A percentile compares a stretch with the other conserved stretches of the same genome.
Evolutionary conservation across 2,888 invertebrate species (phyloP).

Genomic region (Stegophylla sp.): DNA sequence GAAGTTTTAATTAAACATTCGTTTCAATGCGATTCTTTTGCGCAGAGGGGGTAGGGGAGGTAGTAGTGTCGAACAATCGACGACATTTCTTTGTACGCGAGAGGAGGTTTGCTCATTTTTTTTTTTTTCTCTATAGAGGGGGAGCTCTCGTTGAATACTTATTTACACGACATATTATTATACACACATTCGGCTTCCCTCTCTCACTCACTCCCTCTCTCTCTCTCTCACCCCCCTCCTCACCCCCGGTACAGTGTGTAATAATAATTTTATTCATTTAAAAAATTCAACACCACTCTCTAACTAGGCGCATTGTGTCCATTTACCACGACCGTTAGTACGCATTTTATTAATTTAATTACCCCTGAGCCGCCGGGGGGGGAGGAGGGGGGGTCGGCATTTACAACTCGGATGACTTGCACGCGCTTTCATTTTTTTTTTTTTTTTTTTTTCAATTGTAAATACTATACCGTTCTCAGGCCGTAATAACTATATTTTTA

Average conservation of each 20-base stretch:
- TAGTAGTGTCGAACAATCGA: conserved; percentile 53
- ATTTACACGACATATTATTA: neutral
- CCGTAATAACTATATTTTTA: no score
- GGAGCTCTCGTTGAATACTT: conserved; percentile 30
- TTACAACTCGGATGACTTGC: conserved; percentile 47
- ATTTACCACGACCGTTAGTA: conserved; percentile 54
- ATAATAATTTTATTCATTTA: conserved; percentile 57
- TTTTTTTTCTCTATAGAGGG: conserved; percentile 37
- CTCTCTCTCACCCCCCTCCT: no score
- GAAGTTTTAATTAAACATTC: conserved; percentile 56
- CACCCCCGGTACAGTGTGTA: no score
- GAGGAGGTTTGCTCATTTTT: no score
- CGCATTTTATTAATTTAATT: conserved; percentile 55
- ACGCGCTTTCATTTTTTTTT: no score
- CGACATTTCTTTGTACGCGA: conserved; percentile 50
- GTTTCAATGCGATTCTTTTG: conserved; percentile 40
- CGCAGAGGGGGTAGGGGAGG: no score
- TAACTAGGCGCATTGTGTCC: conserved; percentile 56
- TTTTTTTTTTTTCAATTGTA: conserved; percentile 23
- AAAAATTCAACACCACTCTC: conserved; percentile 58
- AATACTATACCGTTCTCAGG: neutral
- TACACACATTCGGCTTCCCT: conserved; percentile 34
- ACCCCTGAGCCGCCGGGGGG: no score
- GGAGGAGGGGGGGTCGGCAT: no score
- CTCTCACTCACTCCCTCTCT: conserved; percentile 23